Evolutionary conservation across 2,113 vertebrate genomes (phyloP).

Genomic region (Arothron firmamentum): DNA sequence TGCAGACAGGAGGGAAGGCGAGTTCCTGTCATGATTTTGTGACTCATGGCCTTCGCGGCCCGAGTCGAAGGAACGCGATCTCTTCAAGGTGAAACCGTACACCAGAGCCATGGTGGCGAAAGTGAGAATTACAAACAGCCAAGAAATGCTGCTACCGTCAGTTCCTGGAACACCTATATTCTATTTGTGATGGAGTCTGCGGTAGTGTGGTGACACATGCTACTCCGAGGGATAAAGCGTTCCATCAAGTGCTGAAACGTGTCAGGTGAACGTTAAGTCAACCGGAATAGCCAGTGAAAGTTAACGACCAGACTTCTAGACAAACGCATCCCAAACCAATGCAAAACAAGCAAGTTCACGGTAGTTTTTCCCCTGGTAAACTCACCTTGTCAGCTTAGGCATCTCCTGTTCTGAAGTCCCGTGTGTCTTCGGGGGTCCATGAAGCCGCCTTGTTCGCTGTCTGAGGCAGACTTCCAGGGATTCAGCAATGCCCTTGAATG

Average conservation of each 20-base stretch:
- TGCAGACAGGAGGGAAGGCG: constrained; percentile 53
- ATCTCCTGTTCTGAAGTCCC: constrained; percentile 45
- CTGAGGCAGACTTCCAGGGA: constrained; percentile 27
- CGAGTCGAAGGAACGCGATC: constrained; percentile 40
- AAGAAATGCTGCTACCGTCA: constrained; percentile 27
- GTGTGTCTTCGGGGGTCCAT: constrained; percentile 49
- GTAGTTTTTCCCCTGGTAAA: constrained; percentile 11
- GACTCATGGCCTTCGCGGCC: constrained; percentile 38
- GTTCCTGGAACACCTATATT: constrained; percentile 30
- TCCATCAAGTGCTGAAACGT: neutral
- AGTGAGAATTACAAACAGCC: constrained; percentile 31
- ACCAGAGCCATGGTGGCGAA: constrained; percentile 31
- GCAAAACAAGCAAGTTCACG: constrained; percentile 1
- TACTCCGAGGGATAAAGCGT: neutral
- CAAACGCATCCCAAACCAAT: too few relatives aligned
- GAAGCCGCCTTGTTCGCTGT: constrained; percentile 24
- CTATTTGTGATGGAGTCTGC: constrained; percentile 17
- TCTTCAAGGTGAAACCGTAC: constrained; percentile 49
- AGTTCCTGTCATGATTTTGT: constrained; percentile 47
- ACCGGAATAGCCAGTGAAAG: too few relatives aligned
- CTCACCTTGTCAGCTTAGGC: constrained; percentile 63
- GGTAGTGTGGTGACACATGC: constrained; percentile 7
- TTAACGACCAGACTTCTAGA: too few relatives aligned
- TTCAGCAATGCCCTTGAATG: constrained; percentile 69
- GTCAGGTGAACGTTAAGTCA: constrained; percentile 2